These are phyloP conservation scores for Eclectus roratus DNA, from an alignment of 2,113 vertebrate genomes.

Conservation along the genomic window DNA sequence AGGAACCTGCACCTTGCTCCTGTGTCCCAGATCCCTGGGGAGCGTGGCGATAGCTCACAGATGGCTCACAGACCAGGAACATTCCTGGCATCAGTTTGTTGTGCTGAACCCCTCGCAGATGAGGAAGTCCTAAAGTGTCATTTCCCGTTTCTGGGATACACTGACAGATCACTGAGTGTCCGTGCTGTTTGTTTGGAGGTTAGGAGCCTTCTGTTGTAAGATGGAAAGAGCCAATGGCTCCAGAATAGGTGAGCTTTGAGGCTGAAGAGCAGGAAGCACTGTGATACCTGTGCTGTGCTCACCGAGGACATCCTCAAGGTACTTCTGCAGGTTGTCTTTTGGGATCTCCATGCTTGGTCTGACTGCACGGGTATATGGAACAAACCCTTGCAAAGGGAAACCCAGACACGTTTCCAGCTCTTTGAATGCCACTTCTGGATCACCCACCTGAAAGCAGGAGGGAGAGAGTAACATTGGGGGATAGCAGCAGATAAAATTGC, in stretches of 20 bases:
- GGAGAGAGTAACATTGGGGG: neutral
- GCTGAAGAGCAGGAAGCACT: neutral
- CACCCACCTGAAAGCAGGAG: slow-evolving; percentile 68
- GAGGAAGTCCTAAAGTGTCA: neutral
- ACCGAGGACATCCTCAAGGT: slow-evolving; percentile 71
- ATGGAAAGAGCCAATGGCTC: neutral
- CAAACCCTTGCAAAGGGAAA: slow-evolving; percentile 63
- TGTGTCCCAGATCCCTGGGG: neutral
- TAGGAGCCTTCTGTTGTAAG: neutral
- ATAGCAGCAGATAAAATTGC: neutral
- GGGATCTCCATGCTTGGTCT: slow-evolving; percentile 71
- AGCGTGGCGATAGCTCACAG: fast-evolving
- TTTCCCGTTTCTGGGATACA: neutral
- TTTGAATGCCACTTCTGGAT: slow-evolving; percentile 69
- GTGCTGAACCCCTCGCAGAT: neutral
- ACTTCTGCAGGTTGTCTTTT: slow-evolving; percentile 67
- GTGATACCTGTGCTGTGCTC: slow-evolving; percentile 62
- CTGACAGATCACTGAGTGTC: neutral
- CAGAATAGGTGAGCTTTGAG: neutral
- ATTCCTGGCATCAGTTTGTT: neutral
- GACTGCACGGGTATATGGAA: slow-evolving; percentile 62
- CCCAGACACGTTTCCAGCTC: slow-evolving; percentile 75
- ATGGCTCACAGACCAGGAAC: neutral
- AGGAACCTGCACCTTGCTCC: neutral
- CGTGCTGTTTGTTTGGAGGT: neutral